Evolutionary conservation across 2,113 vertebrate genomes (phyloP).

Genomic region (Alouatta palliata): DNA sequence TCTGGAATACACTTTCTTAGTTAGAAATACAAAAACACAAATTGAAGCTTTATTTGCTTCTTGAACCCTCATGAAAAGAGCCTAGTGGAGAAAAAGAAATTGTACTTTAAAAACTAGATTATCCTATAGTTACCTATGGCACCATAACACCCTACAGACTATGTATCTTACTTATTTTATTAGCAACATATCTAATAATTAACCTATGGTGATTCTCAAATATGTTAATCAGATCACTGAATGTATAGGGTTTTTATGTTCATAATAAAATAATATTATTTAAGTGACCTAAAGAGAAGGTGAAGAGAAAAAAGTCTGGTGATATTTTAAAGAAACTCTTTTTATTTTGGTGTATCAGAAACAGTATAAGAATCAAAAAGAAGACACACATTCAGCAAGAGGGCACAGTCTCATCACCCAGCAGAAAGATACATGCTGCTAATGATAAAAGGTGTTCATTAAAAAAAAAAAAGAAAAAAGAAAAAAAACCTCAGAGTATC

Average conservation of each 20-base stretch:
- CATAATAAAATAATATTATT: neutral
- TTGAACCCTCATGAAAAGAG: neutral
- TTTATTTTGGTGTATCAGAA: constrained; percentile 36
- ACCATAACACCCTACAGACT: neutral
- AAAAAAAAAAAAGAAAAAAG: neutral
- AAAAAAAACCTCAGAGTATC: neutral
- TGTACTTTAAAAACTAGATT: neutral
- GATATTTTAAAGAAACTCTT: neutral
- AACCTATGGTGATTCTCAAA: neutral
- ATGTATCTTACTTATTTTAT: neutral
- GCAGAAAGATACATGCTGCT: constrained; percentile 47
- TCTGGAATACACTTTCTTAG: neutral
- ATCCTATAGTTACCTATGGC: neutral
- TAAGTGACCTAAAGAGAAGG: neutral
- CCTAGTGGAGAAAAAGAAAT: neutral
- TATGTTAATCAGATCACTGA: neutral
- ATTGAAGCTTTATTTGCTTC: neutral
- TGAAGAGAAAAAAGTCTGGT: neutral
- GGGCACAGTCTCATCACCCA: neutral
- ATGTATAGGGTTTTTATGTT: neutral
- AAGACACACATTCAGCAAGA: constrained; percentile 31
- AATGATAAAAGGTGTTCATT: neutral
- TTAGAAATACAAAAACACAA: neutral
- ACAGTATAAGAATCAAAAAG: constrained; percentile 50
- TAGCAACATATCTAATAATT: neutral